These are phyloP conservation scores for Catagonus wagneri DNA, from an alignment of 2,113 vertebrate genomes.

Conservation along the genomic window DNA sequence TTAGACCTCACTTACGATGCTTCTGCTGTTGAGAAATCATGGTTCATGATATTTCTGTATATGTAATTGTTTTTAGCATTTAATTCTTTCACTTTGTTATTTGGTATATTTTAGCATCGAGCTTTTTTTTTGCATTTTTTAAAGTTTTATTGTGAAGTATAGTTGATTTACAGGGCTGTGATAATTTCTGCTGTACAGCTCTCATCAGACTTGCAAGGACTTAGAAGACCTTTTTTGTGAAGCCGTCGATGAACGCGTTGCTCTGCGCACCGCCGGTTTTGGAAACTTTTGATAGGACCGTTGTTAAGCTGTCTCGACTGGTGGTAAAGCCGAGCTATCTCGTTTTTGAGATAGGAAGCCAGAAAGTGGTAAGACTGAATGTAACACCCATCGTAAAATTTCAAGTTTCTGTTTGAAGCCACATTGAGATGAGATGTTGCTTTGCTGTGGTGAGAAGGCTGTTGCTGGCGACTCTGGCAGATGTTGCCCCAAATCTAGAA, in stretches of 20 bases:
- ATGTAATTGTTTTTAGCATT: background rate
- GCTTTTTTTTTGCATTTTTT: too few species aligned
- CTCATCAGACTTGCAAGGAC: background rate
- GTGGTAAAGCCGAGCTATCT: background rate
- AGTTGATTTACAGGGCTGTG: too few species aligned
- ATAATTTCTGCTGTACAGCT: background rate
- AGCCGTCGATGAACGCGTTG: background rate
- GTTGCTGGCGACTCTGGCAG: background rate
- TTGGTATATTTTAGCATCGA: conserved; percentile 14
- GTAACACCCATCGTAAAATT: conserved; percentile 2
- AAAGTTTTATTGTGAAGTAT: too few species aligned
- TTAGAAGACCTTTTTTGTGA: background rate
- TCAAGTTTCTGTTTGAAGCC: conserved; percentile 39
- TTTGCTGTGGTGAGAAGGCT: background rate
- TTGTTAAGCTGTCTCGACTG: background rate
- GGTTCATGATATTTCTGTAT: background rate
- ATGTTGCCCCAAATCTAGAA: background rate
- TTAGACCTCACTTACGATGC: background rate
- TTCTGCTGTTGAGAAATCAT: background rate
- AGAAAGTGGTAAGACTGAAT: conserved; percentile 37
- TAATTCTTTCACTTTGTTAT: background rate
- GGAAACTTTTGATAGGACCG: background rate
- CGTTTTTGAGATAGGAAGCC: conserved; percentile 26
- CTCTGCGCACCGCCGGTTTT: background rate
- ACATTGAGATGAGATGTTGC: background rate